A percentile compares a stretch with the other conserved stretches of the same genome.
Conservation (phyloP, 2,888 invertebrate species). For the Lamproptera curius region DNA sequence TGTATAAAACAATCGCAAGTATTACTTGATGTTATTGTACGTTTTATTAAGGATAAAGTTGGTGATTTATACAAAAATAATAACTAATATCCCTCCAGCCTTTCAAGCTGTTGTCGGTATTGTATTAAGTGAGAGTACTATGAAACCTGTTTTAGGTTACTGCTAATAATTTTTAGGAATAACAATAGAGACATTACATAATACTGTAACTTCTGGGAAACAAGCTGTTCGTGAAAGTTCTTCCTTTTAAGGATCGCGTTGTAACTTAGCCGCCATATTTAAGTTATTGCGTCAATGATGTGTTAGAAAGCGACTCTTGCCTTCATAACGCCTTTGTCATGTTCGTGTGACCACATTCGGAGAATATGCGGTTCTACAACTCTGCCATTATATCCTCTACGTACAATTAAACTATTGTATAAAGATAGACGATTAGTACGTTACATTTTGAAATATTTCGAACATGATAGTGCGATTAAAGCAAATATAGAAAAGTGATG, state of each 20-base stretch:
- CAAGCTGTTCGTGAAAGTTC: slow-evolving; percentile 13
- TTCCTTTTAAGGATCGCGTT: slow-evolving; percentile 2
- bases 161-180: too few relatives aligned
- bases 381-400: background rate
- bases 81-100: too few relatives aligned
- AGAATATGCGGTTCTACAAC: background rate
- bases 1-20: too few relatives aligned
- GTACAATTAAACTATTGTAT: too few relatives aligned
- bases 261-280: slow-evolving; percentile 12
- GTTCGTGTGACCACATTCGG: slow-evolving; percentile 1
- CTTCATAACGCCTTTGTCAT: slow-evolving; percentile 9
- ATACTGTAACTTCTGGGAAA: background rate
- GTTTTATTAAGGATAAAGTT: too few relatives aligned
- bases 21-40: too few relatives aligned
- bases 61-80: too few relatives aligned
- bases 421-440: background rate
- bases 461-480: too few relatives aligned
- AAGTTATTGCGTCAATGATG: slow-evolving; percentile 15
- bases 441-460: background rate
- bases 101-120: too few relatives aligned
- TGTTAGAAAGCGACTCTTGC: slow-evolving; percentile 16
- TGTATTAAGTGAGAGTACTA: too few relatives aligned
- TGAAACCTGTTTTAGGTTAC: too few relatives aligned
- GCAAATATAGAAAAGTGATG: too few relatives aligned
- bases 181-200: background rate